Evolutionary conservation across 2,113 vertebrate genomes (phyloP).

Genomic region (Indicator maculatus): DNA sequence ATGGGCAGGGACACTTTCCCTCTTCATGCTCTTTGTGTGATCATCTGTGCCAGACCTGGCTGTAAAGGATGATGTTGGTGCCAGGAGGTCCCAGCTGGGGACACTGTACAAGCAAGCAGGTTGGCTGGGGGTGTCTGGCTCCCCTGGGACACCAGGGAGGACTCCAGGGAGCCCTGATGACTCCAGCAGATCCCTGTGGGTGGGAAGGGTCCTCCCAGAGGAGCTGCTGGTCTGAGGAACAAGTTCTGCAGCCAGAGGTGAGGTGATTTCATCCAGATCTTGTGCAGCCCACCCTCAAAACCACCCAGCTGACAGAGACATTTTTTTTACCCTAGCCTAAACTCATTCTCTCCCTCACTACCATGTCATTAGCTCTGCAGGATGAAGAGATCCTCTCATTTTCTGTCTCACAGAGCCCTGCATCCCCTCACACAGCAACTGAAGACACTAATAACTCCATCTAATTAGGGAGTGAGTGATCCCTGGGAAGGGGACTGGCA

Average conservation of each 20-base stretch:
- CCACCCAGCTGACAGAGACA: neutral
- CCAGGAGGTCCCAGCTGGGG: neutral
- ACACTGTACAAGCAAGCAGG: accelerated
- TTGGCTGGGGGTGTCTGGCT: neutral
- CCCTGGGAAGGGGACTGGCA: neutral
- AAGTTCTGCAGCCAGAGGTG: neutral
- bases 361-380: neutral
- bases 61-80: accelerated
- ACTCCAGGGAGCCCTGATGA: neutral
- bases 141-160: neutral
- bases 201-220: neutral
- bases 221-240: neutral
- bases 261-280: neutral
- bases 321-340: neutral
- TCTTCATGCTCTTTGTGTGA: accelerated
- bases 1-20: no score
- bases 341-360: neutral
- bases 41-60: neutral
- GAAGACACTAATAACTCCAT: slow-evolving; percentile 36
- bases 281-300: neutral
- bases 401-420: neutral
- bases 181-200: neutral
- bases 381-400: neutral
- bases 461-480: neutral
- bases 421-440: neutral